A percentile compares a stretch with the other conserved stretches of the same genome.
Conservation (phyloP, 2,113 vertebrate genomes). For the Heloderma charlesbogerti region DNA sequence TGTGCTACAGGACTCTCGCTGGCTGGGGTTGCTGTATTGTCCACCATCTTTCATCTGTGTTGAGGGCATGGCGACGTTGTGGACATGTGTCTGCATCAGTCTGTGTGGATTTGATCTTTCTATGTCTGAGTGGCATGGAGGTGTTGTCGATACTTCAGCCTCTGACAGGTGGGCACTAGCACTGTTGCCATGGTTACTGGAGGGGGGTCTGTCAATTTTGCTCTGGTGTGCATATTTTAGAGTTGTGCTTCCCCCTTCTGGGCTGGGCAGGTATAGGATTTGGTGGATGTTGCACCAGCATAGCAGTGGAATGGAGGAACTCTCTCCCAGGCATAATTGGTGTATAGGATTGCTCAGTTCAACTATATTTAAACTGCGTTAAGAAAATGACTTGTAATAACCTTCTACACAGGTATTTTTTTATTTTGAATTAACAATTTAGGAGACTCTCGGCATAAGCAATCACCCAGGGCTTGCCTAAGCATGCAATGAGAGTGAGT, state of each 20-base stretch:
- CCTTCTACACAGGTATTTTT: background rate
- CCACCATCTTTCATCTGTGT: background rate
- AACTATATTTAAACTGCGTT: background rate
- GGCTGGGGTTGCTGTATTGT: background rate
- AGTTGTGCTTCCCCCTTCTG: background rate
- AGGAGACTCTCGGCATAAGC: background rate
- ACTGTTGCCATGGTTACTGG: background rate
- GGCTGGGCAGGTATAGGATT: background rate
- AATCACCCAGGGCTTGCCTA: background rate
- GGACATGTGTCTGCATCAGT: background rate
- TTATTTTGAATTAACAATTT: background rate
- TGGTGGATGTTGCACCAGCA: too few relatives aligned
- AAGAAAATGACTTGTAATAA: background rate
- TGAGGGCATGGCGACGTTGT: background rate
- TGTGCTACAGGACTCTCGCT: background rate
- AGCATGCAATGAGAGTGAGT: background rate
- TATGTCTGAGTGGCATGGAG: background rate
- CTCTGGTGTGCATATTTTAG: background rate
- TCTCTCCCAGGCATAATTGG: background rate
- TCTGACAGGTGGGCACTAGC: background rate
- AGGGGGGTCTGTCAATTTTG: background rate
- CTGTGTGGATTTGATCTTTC: background rate
- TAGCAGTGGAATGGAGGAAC: background rate
- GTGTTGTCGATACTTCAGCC: too few relatives aligned
- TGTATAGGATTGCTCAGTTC: background rate